Conservation (phyloP, 2,113 vertebrate genomes). For the Cacatua alba region DNA sequence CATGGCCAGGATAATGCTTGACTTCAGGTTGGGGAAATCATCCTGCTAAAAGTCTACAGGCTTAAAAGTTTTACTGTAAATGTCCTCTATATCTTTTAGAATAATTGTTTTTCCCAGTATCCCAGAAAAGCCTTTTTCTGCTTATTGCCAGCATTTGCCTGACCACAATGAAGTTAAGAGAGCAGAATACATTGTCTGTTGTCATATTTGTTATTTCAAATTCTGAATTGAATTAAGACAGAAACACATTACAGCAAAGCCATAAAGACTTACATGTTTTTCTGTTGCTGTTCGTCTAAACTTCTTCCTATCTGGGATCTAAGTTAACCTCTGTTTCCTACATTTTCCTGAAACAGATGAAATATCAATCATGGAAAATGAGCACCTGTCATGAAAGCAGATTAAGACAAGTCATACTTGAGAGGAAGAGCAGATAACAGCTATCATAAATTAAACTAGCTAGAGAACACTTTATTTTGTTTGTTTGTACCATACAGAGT, state of each 20-base stretch:
- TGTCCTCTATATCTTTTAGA: background rate
- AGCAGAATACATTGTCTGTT: background rate
- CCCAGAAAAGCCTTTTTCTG: background rate
- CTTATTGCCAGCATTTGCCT: background rate
- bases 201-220: background rate
- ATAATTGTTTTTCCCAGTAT: background rate
- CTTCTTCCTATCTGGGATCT: background rate
- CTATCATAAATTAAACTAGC: background rate
- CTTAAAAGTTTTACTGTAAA: background rate
- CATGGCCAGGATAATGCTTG: background rate
- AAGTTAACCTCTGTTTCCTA: background rate
- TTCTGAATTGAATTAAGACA: background rate
- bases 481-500: background rate
- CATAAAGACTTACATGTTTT: background rate
- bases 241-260: background rate
- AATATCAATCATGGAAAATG: background rate
- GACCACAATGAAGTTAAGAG: background rate
- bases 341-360: background rate
- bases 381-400: background rate
- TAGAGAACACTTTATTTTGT: background rate
- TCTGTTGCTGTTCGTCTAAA: background rate
- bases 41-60: background rate
- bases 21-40: background rate
- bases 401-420: background rate
- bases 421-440: background rate